These are phyloP conservation scores for Petrocephalus zakoni DNA, from an alignment of 2,113 vertebrate species.

Conservation along the genomic window DNA sequence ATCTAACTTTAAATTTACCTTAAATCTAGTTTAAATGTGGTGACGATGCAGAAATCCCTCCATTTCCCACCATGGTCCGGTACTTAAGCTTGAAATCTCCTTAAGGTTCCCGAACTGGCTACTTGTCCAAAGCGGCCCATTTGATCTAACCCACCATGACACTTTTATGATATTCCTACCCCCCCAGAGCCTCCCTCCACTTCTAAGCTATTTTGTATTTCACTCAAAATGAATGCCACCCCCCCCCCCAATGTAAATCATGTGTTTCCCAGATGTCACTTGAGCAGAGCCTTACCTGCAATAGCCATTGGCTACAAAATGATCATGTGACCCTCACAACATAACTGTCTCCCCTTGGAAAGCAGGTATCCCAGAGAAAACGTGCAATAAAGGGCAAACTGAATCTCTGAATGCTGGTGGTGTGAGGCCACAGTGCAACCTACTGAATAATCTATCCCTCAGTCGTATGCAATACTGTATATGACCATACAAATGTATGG, in stretches of 20 bases:
- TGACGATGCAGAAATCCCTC: not conserved
- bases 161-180: not conserved
- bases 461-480: not conserved
- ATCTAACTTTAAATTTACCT: not conserved
- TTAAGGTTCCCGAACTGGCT: not conserved
- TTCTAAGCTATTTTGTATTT: not conserved
- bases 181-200: not conserved
- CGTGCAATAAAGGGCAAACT: not conserved
- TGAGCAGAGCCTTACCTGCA: not conserved
- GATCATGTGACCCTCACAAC: not conserved
- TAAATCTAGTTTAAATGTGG: no score
- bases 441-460: not conserved
- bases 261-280: not conserved
- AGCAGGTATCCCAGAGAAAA: not conserved
- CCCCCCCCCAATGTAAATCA: not conserved
- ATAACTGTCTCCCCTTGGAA: not conserved
- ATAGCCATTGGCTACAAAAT: not conserved
- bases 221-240: no score
- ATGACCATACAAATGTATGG: not conserved
- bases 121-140: not conserved
- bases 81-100: not conserved
- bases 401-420: not conserved
- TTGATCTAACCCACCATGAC: not conserved
- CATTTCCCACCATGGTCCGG: not conserved
- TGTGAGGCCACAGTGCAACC: not conserved